Base-by-base conservation (phyloP, 2,888 invertebrate species). In the Mythimna vitellina region DNA sequence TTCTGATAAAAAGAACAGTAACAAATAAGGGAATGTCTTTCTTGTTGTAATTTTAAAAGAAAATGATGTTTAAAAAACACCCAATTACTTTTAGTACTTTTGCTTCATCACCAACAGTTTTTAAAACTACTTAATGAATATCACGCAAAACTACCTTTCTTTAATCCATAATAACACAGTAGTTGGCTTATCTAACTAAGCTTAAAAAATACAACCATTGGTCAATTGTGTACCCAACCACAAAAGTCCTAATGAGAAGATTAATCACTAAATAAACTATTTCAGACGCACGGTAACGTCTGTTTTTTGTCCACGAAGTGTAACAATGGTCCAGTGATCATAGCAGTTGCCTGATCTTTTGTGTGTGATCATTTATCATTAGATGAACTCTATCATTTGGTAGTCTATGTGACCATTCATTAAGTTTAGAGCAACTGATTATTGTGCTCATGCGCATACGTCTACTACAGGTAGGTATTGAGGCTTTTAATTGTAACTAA, bases 281-380 rank as follows among this genome's bases (percentile, higher is more conserved):
- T 29, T 1, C 56, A 63, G 70, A 64, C 81, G 46, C 57, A 53
- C 62, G 22, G 70, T 70, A 65, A 69, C 22, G 62, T 68, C 29
- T 68, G 35, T 49, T 82, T 81, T 82, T 80, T 82, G 58, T 79
- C 54, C 70, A 70, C 60, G 7, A 46, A 65, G 38, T 42, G 22
- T 65, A 79, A 81, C 75, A 81, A 82, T 79, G 67, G 70, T 32
- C 10, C 32, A 56, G 70, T 70, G 75, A 82, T 79, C 82, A 68
- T 53, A 32, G 46, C 29, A 62, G 78, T 69, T 65, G 80, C 67
- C 58, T 57, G 60, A 58, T 61, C 66, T 78, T 67, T 80, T 74
- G 63, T 70, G 51, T 63, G 53, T 66, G 79, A 70, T 80, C 80
- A 80, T 82, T 78, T 67, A 80, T 80, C 82, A 82, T 78, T 73